Base-by-base conservation (phyloP, 2,113 vertebrate species). In the Leptocoma aspasia region DNA sequence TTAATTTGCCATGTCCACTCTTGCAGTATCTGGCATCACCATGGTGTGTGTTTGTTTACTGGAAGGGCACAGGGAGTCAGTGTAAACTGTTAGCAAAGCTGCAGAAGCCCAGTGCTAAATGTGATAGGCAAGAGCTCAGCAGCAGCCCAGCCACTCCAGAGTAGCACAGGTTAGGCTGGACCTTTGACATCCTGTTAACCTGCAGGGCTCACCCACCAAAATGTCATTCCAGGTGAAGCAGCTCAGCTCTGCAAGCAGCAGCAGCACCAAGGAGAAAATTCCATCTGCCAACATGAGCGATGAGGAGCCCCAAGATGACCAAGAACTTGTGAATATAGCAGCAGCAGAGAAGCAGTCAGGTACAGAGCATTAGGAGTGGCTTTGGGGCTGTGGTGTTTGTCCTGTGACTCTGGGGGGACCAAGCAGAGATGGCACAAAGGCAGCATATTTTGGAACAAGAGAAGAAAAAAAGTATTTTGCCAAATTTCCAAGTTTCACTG, bases 191-290 rank as follows among this genome's bases (percentile, higher is more conserved):
- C 45, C 91, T 89, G 45, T 28, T 68, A 73, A 64, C 68, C 28
- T 77, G 31, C 35, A 78, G 52, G 23, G 11, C 42, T 97, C n/a
- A 93, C 37, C 44, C 49, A 39, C 57, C 61, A 59, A 84, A 83
- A 83, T 97, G 26, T 89, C 76, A 13, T 97, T 98, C 20, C 88
- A 98, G 98, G 97, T 94, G 72, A 97, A 98, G 80, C 96, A 98
- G 81, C 97, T 99, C 23, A 98, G 99, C 97, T 97, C 97, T 4
- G 97, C 98, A 56, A 98, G 98, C 95, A 97, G 97, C 7, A 96
- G 97, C 80, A 98, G 96, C 90, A 73, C 96, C 92, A 96, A 80
- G 26, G 97, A 98, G 54, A 98, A 98, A 91, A 96, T 97, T 28
- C 90, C 96, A 1, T 95, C 98, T 17, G 66, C 95, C 69, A 96